Evolutionary conservation across 2,888 invertebrate genomes (phyloP), one percentile per base, ranked within the genome.

Genomic region (Nymphalis c-album): DNA sequence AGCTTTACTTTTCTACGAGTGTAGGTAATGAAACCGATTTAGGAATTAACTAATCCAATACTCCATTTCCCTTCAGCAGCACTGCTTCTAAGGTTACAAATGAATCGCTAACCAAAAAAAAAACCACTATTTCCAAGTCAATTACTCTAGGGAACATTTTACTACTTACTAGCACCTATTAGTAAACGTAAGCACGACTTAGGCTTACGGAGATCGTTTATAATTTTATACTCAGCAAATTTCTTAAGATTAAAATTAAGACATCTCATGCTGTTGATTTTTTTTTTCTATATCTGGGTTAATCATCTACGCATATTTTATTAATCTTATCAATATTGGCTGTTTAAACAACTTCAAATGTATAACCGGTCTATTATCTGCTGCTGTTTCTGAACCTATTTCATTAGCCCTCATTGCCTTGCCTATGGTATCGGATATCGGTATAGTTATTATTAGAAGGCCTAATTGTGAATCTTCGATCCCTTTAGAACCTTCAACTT

Each of bases 141-240:
- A 95, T 95, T 95, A 95, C 93, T 95, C 94, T 95, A 95, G 95
- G 95, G 95, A 95, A 95, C 95, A 95, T 94, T 93, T 93, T 93
- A 93, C 93, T 93, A 94, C 86, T 89, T 90, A 88, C 85, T 90
- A 92, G 91, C 90, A 90, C 87, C 87, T 91, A 90, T 84, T 90
- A 91, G 83, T 76, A 66, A 76, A 85, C 74, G 89, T 91, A 91
- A 91, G 90, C 90, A 82, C 84, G 77, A 80, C 79, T 82, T 90
- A 91, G 87, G 88, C 91, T 90, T 90, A 91, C 90, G 80, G 83
- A 81, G 67, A 82, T 82, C 80, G 85, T 91, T 91, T 90, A 90
- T 91, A 92, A 92, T 91, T 91, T 91, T 92, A 87, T 92, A 91
- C 90, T 88, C 89, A 82, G 85, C 90, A 80, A 79, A 84, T 87